Base-by-base conservation (phyloP, 2,113 vertebrate genomes). In the Heterotis niloticus region DNA sequence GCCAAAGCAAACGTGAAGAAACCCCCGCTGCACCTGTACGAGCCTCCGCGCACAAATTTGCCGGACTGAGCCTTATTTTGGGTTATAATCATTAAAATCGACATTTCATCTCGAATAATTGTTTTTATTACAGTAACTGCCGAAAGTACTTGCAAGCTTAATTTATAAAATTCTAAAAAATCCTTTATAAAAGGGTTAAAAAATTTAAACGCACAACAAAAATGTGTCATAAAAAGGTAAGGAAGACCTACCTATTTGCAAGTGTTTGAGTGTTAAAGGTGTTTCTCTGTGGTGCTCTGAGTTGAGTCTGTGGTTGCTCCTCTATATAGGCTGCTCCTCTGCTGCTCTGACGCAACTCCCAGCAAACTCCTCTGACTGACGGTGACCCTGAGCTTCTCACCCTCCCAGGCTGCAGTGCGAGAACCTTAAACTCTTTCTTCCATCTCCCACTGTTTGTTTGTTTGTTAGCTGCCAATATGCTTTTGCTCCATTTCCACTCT, bases 281-380 rank as follows among this genome's bases (percentile, higher is more conserved):
- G 72, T 78, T 75, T 81, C 71, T 78, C 73, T 10, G 68, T 10
- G 11, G 11, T 44, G 29, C n/a, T 59, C 54, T 60, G 10, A 51
- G 5, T 56, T 20, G 17, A 12, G 66, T 34, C 44, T 18, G 18
- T 29, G 10, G 64, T 57, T 68, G 52, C 82, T 65, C 74, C 82
- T 83, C 76, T 89, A 87, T 92, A 91, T 92, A 93, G 70, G 34
- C 34, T 44, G n/a, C n/a, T 64, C 26, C 64, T 20, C 20, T 79
- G 24, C 1, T 16, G 29, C 24, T 77, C 75, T 90, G 91, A 90
- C 86, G 85, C 83, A 83, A 68, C 60, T 26, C 78, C 10, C 64
- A 81, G 77, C 83, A 81, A 76, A 84, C 66, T 74, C 75, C 78
- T 83, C 78, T 84, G 86, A 85, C 90, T 86, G 83, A 78, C 80